phyloP scores from a whole-genome alignment of 1,140 invertebrate genomes.

The Sitodiplosis mosellana region DNA sequence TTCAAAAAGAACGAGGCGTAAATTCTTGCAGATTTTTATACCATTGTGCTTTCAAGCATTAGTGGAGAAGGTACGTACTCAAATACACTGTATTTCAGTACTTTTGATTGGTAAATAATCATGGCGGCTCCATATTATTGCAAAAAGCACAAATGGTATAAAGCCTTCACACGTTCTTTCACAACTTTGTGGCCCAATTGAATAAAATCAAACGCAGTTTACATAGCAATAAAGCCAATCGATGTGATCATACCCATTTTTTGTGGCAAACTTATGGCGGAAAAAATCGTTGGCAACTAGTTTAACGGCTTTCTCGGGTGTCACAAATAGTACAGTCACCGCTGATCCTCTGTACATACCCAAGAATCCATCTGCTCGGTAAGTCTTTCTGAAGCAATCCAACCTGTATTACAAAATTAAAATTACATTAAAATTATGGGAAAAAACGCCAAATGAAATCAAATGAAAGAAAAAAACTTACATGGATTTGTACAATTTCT shows the following conservation, averaged over 20 bases:
- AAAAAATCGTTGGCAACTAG: slow-evolving; percentile 97
- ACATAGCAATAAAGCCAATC: background rate
- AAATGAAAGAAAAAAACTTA: slow-evolving; percentile 37
- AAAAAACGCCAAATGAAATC: background rate
- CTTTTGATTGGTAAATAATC: too few relatives aligned
- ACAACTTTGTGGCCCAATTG: too few relatives aligned
- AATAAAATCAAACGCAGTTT: too few relatives aligned
- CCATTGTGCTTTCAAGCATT: too few relatives aligned
- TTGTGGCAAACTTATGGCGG: slow-evolving; percentile 51
- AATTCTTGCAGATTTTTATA: too few relatives aligned
- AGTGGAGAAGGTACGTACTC: too few relatives aligned
- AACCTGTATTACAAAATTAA: slow-evolving; percentile 39
- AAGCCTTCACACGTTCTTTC: too few relatives aligned
- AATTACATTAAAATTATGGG: background rate
- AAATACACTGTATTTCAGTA: too few relatives aligned
- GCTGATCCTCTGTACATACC: slow-evolving; percentile 95
- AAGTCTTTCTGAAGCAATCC: slow-evolving; percentile 89
- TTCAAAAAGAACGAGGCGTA: too few relatives aligned
- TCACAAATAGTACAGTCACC: slow-evolving; percentile 95
- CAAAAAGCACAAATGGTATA: too few relatives aligned
- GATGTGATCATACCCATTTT: slow-evolving; percentile 26
- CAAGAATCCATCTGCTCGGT: slow-evolving; percentile 80
- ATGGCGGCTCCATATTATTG: too few relatives aligned
- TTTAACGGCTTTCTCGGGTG: slow-evolving; percentile 98
- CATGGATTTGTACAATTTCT: slow-evolving; percentile 88